A percentile compares a stretch with the other conserved stretches of the same genome.
These are phyloP conservation scores for Cetonia aurata DNA, from an alignment of 2,888 invertebrate genomes.

Conservation along the genomic window DNA sequence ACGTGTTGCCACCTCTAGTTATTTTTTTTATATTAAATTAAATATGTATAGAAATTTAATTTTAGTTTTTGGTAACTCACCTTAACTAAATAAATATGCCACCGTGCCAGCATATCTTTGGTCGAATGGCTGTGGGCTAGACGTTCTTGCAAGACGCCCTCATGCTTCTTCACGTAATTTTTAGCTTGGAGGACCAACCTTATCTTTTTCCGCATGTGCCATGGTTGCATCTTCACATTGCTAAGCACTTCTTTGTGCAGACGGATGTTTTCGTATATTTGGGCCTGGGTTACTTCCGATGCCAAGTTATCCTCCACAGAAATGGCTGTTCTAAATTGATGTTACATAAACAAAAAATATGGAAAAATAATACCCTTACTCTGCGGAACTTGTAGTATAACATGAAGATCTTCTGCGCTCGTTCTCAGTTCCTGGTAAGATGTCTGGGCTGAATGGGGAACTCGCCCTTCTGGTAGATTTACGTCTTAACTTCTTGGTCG, in stretches of 20 bases:
- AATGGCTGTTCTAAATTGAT: slow-evolving; percentile 75
- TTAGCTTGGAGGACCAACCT: slow-evolving; percentile 88
- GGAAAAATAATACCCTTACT: slow-evolving; percentile 70
- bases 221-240: slow-evolving; percentile 87
- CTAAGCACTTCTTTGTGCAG: slow-evolving; percentile 92
- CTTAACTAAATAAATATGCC: slow-evolving; percentile 83
- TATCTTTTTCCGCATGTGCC: slow-evolving; percentile 85
- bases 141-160: slow-evolving; percentile 89
- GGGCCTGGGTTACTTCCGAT: slow-evolving; percentile 81
- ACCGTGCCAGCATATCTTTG: slow-evolving; percentile 85
- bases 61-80: slow-evolving; percentile 68
- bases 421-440: slow-evolving; percentile 61
- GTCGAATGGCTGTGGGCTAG: slow-evolving; percentile 91
- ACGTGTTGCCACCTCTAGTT: slow-evolving; percentile 82
- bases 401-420: slow-evolving; percentile 78
- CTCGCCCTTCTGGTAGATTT: slow-evolving; percentile 74
- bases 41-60: too few relatives aligned
- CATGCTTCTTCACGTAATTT: slow-evolving; percentile 88
- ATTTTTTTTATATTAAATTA: too few relatives aligned
- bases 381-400: slow-evolving; percentile 88
- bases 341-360: slow-evolving; percentile 2
- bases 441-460: slow-evolving; percentile 71
- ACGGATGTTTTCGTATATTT: slow-evolving; percentile 90
- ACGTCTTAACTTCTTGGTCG: slow-evolving; percentile 77
- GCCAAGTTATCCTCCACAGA: slow-evolving; percentile 79